phyloP scores from a whole-genome alignment of 2,797 vertebrate genomes.

The Gallinago nigripennis region DNA sequence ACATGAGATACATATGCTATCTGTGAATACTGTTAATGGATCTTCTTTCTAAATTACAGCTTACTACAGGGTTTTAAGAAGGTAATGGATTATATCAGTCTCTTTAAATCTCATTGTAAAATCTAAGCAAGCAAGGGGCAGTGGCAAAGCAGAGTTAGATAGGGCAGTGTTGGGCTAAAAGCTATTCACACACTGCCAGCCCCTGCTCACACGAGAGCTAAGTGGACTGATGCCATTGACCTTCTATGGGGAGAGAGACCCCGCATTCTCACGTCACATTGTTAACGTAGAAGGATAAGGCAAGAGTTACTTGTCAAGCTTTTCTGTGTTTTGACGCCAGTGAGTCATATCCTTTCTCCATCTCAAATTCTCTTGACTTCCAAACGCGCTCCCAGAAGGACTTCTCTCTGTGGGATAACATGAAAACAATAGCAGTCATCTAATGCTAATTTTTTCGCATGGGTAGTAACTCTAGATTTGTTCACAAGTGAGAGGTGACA shows the following conservation, averaged over 20 bases:
- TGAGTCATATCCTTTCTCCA: constrained; percentile 99
- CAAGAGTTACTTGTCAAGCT: constrained; percentile 93
- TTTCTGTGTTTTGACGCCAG: constrained; percentile 98
- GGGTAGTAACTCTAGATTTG: background rate
- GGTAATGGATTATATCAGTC: background rate
- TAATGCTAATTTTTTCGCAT: background rate
- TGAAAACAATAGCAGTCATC: background rate
- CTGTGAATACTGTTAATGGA: constrained; percentile 15
- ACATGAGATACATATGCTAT: constrained; percentile 26
- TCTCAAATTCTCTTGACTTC: constrained; percentile 96
- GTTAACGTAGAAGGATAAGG: constrained; percentile 9
- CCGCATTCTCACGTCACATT: background rate
- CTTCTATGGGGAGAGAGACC: background rate
- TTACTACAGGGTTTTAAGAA: background rate
- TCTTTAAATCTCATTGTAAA: constrained; percentile 8
- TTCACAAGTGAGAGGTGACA: background rate
- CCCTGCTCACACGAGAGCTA: background rate
- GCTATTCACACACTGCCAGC: background rate
- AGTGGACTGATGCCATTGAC: background rate
- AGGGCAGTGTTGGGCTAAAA: background rate
- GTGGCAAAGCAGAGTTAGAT: background rate
- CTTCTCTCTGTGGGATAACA: constrained; percentile 87
- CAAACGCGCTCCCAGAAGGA: constrained; percentile 97
- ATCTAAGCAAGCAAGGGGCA: background rate
- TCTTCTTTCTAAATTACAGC: constrained; percentile 22